phyloP scores from a whole-genome alignment of 30 jellyfish, hydroid and myxozoan species.

The Pelagia noctiluca region DNA sequence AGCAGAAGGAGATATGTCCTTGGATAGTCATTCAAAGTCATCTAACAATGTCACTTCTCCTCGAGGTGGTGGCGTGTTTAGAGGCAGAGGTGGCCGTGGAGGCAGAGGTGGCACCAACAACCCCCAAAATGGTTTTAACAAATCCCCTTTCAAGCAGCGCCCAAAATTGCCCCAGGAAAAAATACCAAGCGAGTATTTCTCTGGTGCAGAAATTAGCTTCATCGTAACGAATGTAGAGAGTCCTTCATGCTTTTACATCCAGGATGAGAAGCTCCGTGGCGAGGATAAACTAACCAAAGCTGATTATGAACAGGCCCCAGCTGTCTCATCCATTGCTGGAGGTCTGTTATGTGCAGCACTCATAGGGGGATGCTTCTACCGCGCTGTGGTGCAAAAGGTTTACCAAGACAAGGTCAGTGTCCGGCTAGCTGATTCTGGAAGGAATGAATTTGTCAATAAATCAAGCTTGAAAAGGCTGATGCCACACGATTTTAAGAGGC shows the following conservation, averaged over 20 bases:
- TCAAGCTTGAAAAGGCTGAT: conserved; percentile 23
- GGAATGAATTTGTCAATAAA: conserved; percentile 17
- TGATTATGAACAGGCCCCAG: conserved; percentile 27
- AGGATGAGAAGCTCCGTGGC: background rate
- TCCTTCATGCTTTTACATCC: conserved; percentile 24
- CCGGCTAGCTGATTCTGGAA: conserved; percentile 48
- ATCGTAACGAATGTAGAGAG: background rate
- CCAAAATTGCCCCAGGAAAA: conserved; percentile 41
- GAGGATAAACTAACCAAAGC: background rate
- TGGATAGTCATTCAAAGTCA: too few relatives aligned
- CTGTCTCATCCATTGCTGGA: background rate
- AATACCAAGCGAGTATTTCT: conserved; percentile 7
- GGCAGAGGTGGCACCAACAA: background rate
- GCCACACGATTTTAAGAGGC: conserved; percentile 41
- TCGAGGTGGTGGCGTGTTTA: background rate
- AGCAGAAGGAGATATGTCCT: too few relatives aligned
- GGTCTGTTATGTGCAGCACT: conserved; percentile 42
- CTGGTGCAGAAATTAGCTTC: conserved; percentile 50
- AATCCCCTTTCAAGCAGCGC: conserved; percentile 13
- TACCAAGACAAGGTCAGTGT: conserved; percentile 39
- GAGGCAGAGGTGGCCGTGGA: conserved; percentile 11
- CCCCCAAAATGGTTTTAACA: background rate
- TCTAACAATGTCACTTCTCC: too few relatives aligned
- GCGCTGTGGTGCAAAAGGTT: conserved; percentile 45
- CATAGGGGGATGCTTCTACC: conserved; percentile 7